These are phyloP conservation scores for Lucilia cuprina DNA, from an alignment of 1,140 invertebrate species.

Conservation along the genomic window DNA sequence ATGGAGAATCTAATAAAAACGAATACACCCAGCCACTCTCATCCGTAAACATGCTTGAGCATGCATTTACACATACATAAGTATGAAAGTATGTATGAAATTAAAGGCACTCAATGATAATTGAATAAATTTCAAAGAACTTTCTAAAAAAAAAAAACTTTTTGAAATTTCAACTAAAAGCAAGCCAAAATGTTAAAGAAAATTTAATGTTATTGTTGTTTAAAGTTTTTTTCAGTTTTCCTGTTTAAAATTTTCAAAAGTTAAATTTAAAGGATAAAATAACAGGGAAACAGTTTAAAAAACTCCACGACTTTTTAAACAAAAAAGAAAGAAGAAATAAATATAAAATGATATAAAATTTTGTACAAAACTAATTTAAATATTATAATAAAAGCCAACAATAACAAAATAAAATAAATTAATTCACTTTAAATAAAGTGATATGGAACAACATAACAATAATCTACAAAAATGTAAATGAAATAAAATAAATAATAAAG, in stretches of 20 bases:
- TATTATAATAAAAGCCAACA: neutral
- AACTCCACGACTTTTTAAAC: neutral
- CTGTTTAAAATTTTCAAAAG: conserved; percentile 21
- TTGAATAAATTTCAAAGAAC: neutral
- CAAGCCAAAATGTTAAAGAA: conserved; percentile 1
- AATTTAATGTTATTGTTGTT: conserved; percentile 20
- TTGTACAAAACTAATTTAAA: neutral
- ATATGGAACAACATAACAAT: neutral
- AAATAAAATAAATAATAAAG: too few relatives aligned
- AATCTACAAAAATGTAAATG: neutral
- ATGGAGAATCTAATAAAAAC: neutral
- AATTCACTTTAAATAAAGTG: neutral
- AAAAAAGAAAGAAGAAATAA: neutral
- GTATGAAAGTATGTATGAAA: neutral
- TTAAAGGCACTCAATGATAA: neutral
- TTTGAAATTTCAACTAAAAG: neutral
- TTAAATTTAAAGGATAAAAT: conserved; percentile 58
- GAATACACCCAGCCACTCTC: neutral
- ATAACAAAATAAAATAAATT: neutral
- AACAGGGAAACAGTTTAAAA: conserved; percentile 50
- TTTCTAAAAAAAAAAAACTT: neutral
- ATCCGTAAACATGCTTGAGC: neutral
- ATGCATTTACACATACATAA: neutral
- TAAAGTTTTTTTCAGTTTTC: neutral
- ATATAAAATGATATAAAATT: neutral